Percentiles rank a stretch among this genome's conserved stretches.
Evolutionary conservation across 2,888 invertebrate species (phyloP).

Genomic region (Drosophila kambysellisi): DNA sequence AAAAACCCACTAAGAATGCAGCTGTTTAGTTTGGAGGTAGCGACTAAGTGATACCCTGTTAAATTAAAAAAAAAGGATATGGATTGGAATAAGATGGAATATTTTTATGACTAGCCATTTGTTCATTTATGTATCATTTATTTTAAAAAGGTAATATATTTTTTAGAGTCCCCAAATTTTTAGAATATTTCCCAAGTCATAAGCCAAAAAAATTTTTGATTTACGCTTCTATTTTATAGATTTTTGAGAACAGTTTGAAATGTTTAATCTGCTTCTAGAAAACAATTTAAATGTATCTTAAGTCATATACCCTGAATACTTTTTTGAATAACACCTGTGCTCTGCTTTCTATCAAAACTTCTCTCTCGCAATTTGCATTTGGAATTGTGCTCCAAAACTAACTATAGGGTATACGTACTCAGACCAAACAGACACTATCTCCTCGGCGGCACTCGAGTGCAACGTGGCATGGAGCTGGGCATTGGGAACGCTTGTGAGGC

Average conservation of each 20-base stretch:
- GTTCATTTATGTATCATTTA: no score
- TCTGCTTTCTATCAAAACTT: neutral
- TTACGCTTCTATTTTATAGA: no score
- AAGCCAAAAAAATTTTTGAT: no score
- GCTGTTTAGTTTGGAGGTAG: neutral
- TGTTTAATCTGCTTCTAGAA: neutral
- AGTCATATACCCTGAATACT: neutral
- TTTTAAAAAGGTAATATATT: no score
- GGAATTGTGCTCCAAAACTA: neutral
- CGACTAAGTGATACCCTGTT: conserved; percentile 22
- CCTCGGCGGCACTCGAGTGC: conserved; percentile 65
- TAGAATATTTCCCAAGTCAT: neutral
- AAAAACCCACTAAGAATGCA: conserved; percentile 34
- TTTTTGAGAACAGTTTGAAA: neutral
- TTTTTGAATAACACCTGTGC: neutral
- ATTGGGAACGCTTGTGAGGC: conserved; percentile 32
- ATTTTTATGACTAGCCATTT: neutral
- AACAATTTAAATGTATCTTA: neutral
- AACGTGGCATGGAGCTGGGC: conserved; percentile 66
- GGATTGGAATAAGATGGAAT: neutral
- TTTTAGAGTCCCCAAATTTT: neutral
- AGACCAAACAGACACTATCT: conserved; percentile 37
- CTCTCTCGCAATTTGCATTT: neutral
- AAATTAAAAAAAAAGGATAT: neutral
- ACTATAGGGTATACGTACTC: conserved; percentile 45